Evolutionary conservation across 2,113 vertebrate species (phyloP), one percentile per base, ranked within the genome.

Genomic region (Aegotheles bennettii): DNA sequence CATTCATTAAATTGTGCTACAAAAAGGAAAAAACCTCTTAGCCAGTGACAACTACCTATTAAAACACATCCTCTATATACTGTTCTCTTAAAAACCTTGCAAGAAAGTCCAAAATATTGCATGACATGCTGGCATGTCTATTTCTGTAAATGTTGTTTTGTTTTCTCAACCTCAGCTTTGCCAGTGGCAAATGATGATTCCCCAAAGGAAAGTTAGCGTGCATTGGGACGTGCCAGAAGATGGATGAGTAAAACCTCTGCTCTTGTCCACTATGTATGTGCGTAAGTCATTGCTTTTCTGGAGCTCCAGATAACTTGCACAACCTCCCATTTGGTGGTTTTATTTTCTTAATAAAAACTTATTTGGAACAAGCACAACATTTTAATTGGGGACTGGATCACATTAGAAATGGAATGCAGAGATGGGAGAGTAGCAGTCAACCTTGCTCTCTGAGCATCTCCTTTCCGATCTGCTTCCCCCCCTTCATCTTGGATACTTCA

Each of bases 241-340:
- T 84, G 93, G 83, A 73, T 83, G 82, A 95, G 63, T 95, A 92
- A 96, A 96, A 84, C 51, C 64, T 61, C 79, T 90, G 33, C 0
- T 4, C 61, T 83, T 81, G 82, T 83, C 47, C 75, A 43, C 92
- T 68, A 28, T 0, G 2, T 71, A 29, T 51, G 81, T 69, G 57
- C 88, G 67, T 54, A 94, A 95, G 79, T 77, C 63, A 80, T 69
- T 83, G 83, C 56, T 92, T 21, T 70, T 87, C 82, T 56, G 90
- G 42, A 91, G 51, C 76, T 74, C 33, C 63, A 90, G 59, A 86
- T 47, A 92, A 51, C 84, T 97, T 97, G 93, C 94, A 95, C 76
- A 97, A 93, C 56, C 76, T 90, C 59, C 56, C 43, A 36, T 77
- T 74, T 12, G 6, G 76, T 67, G 63, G 68, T 88, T 95, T 94